These are phyloP conservation scores for Anguilla megastoma DNA, from an alignment of 2,797 vertebrate genomes.

Conservation along the genomic window DNA sequence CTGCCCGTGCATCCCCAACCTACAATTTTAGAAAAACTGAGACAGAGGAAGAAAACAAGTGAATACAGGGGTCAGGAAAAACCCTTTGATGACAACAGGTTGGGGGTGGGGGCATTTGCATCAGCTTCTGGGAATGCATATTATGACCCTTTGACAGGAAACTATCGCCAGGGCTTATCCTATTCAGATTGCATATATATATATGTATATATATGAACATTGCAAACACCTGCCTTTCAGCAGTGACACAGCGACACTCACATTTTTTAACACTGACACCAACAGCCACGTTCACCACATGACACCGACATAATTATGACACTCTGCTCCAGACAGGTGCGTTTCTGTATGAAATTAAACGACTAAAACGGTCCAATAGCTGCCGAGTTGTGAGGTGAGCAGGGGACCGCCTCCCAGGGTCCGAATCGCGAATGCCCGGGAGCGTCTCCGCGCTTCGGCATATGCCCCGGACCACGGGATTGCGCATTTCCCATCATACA, in stretches of 20 bases:
- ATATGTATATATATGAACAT: constrained; percentile 52
- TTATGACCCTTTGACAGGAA: constrained; percentile 10
- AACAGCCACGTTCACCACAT: constrained; percentile 36
- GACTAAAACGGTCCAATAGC: constrained; percentile 40
- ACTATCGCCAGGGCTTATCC: constrained; percentile 28
- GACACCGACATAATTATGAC: constrained; percentile 43
- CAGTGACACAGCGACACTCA: constrained; percentile 44
- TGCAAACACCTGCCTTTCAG: constrained; percentile 47
- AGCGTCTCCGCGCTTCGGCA: background rate
- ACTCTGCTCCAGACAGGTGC: constrained; percentile 29
- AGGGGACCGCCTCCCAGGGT: background rate
- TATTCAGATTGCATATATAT: constrained; percentile 57
- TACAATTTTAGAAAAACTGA: background rate
- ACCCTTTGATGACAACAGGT: background rate
- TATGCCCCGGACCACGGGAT: constrained; percentile 37
- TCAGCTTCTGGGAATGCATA: background rate
- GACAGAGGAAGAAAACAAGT: background rate
- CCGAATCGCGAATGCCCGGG: background rate
- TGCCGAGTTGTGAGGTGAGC: constrained; percentile 45
- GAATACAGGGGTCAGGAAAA: background rate
- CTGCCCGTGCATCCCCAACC: too few species aligned
- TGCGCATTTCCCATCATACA: constrained; percentile 46
- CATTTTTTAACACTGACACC: constrained; percentile 46
- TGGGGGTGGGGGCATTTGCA: background rate
- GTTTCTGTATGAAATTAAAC: constrained; percentile 23